These are phyloP conservation scores for Sibirionetta formosa DNA, from an alignment of 2,797 vertebrate species.

Conservation along the genomic window DNA sequence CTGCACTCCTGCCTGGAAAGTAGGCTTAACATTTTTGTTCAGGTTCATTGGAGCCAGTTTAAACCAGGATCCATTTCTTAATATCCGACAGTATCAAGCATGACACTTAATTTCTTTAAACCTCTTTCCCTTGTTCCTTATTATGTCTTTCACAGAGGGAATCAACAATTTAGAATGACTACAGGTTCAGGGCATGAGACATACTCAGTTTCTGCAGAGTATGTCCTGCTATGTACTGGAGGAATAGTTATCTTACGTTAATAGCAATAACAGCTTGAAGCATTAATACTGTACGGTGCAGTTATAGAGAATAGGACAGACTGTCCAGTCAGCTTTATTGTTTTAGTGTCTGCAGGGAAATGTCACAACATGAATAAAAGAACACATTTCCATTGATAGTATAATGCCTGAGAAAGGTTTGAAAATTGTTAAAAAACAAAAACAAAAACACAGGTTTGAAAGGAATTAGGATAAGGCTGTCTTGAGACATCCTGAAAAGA, in stretches of 20 bases:
- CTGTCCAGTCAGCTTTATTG: background rate
- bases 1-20: background rate
- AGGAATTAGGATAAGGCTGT: background rate
- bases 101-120: background rate
- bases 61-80: background rate
- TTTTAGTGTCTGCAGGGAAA: background rate
- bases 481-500: background rate
- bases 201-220: background rate
- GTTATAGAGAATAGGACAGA: background rate
- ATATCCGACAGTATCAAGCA: fast-evolving
- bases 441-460: background rate
- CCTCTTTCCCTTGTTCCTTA: background rate
- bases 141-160: background rate
- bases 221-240: background rate
- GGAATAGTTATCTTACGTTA: background rate
- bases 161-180: background rate
- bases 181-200: fast-evolving
- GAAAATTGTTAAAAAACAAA: background rate
- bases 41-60: background rate
- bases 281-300: background rate
- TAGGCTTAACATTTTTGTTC: background rate
- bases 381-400: fast-evolving
- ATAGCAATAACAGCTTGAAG: background rate
- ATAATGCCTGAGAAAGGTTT: background rate
- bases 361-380: fast-evolving